Base-by-base conservation (phyloP, 2,888 invertebrate species). In the Scaeva pyrastri region DNA sequence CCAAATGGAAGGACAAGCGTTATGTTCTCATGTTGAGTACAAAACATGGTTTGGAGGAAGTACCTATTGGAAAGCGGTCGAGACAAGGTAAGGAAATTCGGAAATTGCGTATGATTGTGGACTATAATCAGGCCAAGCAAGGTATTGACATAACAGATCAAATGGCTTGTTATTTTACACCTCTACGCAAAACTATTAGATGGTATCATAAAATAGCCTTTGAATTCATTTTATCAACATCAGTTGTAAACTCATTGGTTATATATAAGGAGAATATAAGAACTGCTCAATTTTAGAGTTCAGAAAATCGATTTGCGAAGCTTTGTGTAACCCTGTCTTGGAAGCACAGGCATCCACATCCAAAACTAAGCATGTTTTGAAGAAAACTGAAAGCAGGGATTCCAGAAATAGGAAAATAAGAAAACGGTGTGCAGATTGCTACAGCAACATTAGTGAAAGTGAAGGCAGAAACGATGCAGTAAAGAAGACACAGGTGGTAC, bases 81-180 rank as follows among this genome's bases (percentile, higher is more conserved):
- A 50, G 50, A 5, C 50, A 48, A 19, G 48, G 21, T 21, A 19
- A 48, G 4, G 48, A 50, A 50, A 50, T 50, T 11, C 2, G 21
- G 21, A 50, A 50, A 19, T n/a, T 50, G 21, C 43, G n/a, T n/a
- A 52, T 64, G 52, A 64, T 75, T 26, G 39, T 52, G 23, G 55
- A 39, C 11, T 75, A 75, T 43, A 75, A 75, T 52, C 31, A 66
- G 41, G 55, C 43, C 48, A 75, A 75, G 52, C 50, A 75, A 75
- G 75, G 26, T 66, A 64, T 75, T 41, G 64, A 74, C 23, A 45
- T 50, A 50, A 50, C 58, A 19, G 39, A 74, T 19, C 50, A 50
- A 73, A 48, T 73, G 64, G 48, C 50, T 39, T 64, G 23, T 14
- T 64, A 50, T 39, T 50, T 36, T 16, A 64, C 21, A 23, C 41